Evolutionary conservation across 2,113 vertebrate genomes (phyloP).

Genomic region (Orcinus orca): DNA sequence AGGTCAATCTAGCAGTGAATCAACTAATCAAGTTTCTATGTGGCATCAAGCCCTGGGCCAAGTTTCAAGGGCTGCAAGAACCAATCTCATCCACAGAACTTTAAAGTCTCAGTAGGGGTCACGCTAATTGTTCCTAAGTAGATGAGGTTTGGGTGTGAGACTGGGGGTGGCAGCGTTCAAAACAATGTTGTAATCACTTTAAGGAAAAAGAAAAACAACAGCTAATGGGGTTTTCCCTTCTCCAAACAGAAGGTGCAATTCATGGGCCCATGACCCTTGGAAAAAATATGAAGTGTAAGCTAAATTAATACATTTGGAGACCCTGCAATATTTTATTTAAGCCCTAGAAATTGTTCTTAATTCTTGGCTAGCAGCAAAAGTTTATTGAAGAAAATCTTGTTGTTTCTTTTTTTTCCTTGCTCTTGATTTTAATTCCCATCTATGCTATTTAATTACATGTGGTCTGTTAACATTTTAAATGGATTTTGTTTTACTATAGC

Average conservation of each 20-base stretch:
- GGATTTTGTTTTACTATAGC: background rate
- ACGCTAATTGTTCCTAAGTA: rapidly evolving
- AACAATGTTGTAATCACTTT: background rate
- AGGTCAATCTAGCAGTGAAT: background rate
- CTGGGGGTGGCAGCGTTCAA: background rate
- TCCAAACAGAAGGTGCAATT: background rate
- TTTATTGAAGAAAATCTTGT: background rate
- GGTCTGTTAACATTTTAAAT: conserved; percentile 47
- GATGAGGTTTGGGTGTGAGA: background rate
- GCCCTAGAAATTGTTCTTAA: background rate
- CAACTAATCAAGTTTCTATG: background rate
- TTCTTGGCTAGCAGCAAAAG: background rate
- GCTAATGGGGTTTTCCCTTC: background rate
- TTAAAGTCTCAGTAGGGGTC: background rate
- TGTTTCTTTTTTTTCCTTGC: background rate
- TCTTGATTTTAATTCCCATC: background rate
- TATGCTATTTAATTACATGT: background rate
- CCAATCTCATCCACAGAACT: background rate
- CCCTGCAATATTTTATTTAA: background rate
- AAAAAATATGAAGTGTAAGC: background rate
- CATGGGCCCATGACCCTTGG: background rate
- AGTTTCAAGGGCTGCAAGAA: background rate
- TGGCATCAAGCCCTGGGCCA: rapidly evolving
- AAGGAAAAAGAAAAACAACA: background rate
- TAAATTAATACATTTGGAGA: background rate